These are phyloP conservation scores for Cremastinae sp. DNA, from an alignment of 2,888 invertebrate species.

Conservation along the genomic window DNA sequence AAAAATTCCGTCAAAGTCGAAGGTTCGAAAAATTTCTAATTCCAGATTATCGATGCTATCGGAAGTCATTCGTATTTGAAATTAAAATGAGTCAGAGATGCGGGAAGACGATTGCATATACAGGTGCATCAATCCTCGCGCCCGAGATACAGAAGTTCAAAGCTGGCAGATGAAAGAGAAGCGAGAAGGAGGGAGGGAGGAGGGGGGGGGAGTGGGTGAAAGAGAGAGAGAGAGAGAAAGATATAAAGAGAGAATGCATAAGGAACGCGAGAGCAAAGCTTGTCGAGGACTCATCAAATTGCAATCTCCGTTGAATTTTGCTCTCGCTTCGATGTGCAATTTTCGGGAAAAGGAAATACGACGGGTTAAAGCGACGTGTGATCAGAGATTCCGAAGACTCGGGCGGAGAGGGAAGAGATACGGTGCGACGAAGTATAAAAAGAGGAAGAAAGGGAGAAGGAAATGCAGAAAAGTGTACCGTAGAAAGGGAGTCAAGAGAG, in stretches of 20 bases:
- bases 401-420: slow-evolving; percentile 10
- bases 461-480: background rate
- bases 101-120: no score
- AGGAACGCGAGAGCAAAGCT: slow-evolving; percentile 23
- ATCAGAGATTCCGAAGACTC: slow-evolving; percentile 3
- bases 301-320: slow-evolving; percentile 60
- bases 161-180: no score
- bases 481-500: background rate
- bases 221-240: no score
- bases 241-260: slow-evolving; percentile 2
- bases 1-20: background rate
- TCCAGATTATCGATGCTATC: no score
- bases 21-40: no score
- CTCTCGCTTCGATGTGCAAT: slow-evolving; percentile 54
- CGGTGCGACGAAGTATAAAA: background rate
- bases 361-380: slow-evolving; percentile 22
- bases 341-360: slow-evolving; percentile 33
- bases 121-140: no score
- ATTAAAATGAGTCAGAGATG: no score
- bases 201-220: no score
- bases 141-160: no score
- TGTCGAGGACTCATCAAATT: slow-evolving; percentile 58
- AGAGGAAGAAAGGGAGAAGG: background rate
- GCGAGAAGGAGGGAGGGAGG: no score
- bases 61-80: no score